Base-by-base conservation (phyloP, 2,113 vertebrate species). In the Hystrix brachyura region DNA sequence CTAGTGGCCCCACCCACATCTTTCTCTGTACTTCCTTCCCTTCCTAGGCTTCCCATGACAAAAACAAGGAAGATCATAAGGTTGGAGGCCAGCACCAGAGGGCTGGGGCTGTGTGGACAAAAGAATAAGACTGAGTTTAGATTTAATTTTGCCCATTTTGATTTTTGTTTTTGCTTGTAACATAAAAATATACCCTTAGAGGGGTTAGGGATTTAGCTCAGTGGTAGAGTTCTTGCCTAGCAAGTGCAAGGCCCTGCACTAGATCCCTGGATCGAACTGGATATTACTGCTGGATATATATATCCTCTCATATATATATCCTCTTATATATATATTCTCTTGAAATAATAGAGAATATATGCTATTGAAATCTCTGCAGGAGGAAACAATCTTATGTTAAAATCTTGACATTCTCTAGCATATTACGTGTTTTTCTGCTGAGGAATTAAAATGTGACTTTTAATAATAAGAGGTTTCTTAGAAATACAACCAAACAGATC, bases 91-190 rank as follows among this genome's bases (percentile, higher is more conserved):
- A 27, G 15, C 0, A 5, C n/a, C 8, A 72, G 55, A 92, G 80
- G 80, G 29, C 34, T 43, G 17, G 76, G 18, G 53, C n/a, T 43
- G 0, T 46, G 9, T 80, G 27, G 8, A 62, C 29, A 65, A 71
- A 87, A 94, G 59, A 93, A 78, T 29, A 14, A 55, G 15, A 72
- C 82, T 60, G 74, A 93, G 12, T 79, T 88, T 79, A 67, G 23
- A 76, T 90, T 87, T 79, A 15, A 74, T 94, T 94, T 86, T 29
- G 5, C 32, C 34, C 10, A 59, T 51, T 67, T 91, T 38, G 17
- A 67, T 60, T 46, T 19, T 19, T 57, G 43, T 43, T 72, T 72
- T 72, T 72, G 18, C 19, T 72, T 72, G 21, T 23, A 74, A 74
- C 38, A 25, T 74, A 13, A 74, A 74, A 74, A 74, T 74, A 46